Evolutionary conservation across 2,113 vertebrate species (phyloP).

Genomic region (Cervus canadensis): DNA sequence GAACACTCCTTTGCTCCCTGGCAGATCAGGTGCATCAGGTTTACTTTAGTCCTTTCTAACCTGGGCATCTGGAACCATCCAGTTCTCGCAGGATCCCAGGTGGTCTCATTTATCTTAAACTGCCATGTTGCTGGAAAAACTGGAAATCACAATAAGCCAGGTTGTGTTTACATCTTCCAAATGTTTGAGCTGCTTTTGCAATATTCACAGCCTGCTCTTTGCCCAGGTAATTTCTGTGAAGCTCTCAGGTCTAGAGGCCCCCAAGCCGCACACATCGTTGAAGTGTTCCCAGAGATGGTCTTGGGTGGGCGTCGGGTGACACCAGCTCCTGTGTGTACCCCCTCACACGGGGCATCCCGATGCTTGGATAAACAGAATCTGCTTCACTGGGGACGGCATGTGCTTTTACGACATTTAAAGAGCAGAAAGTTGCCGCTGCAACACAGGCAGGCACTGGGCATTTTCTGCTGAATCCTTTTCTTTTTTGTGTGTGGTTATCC

Average conservation of each 20-base stretch:
- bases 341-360: rapidly evolving
- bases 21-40: rapidly evolving
- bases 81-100: neutral
- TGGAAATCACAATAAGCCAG: no score
- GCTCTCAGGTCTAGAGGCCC: neutral
- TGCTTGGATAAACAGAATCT: neutral
- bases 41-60: neutral
- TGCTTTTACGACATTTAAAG: neutral
- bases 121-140: neutral
- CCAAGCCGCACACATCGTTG: rapidly evolving
- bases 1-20: neutral
- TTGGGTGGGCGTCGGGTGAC: neutral
- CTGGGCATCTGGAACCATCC: neutral
- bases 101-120: neutral
- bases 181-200: neutral
- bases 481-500: rapidly evolving
- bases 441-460: neutral
- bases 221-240: neutral
- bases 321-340: neutral
- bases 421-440: neutral
- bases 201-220: neutral
- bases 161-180: neutral
- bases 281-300: neutral
- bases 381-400: rapidly evolving
- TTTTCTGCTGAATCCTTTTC: neutral